Conservation (phyloP, 2,113 vertebrate species). For the Cercocebus atys region DNA sequence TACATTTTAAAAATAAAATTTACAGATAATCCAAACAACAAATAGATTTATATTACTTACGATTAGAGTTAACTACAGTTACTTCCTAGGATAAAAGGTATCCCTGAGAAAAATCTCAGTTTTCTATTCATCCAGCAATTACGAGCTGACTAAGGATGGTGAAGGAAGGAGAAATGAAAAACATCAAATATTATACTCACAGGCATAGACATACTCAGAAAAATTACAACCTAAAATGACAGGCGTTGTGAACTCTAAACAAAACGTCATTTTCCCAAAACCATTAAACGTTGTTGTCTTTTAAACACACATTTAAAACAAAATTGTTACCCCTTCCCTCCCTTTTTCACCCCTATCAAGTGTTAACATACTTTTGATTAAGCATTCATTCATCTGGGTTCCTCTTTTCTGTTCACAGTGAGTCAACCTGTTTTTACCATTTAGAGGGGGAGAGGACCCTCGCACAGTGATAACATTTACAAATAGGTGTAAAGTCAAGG, state of each 20-base stretch:
- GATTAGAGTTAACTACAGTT: neutral
- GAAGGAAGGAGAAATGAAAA: neutral
- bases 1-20: neutral
- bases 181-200: neutral
- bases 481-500: too few relatives aligned
- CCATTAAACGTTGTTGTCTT: neutral
- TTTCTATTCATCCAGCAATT: neutral
- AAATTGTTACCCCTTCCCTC: neutral
- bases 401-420: neutral
- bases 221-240: neutral
- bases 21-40: neutral
- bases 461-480: fast-evolving
- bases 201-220: neutral
- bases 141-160: neutral
- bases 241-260: neutral
- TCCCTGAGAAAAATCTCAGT: neutral
- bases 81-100: neutral
- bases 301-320: neutral
- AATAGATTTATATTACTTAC: neutral
- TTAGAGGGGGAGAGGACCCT: too few relatives aligned
- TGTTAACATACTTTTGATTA: neutral
- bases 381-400: neutral
- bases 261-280: neutral
- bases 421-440: neutral
- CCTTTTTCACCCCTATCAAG: neutral